Base-by-base conservation (phyloP, 1,140 invertebrate genomes). In the Apocrypta bakeri region DNA sequence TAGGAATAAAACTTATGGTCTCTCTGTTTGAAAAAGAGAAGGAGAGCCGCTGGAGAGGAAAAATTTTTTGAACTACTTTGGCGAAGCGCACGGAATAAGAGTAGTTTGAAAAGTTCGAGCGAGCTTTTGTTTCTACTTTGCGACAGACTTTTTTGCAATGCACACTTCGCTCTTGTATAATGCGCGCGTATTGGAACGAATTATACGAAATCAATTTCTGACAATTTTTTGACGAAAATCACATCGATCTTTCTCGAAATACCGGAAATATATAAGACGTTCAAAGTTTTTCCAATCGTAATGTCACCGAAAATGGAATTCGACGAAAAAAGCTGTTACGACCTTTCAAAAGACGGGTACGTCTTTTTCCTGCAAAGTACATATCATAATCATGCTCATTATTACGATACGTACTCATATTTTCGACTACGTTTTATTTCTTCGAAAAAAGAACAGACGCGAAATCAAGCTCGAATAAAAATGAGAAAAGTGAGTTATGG, bases 401-500 rank as follows among this genome's bases (percentile, higher is more conserved):
- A 17, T 21, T 4, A 37, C 48, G 48, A 3, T 56, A n/a, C n/a
- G n/a, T n/a, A n/a, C n/a, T n/a, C n/a, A n/a, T 56, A 56, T 56
- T n/a, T 56, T 56, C 12, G 12, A 17, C 33, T 2, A 37, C 9
- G 33, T 21, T 56, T 48, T 48, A 17, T 17, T 48, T 17, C 17
- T 17, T 56, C 4, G 1, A 1, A 42, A 61, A 75, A 75, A 75
- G n/a, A 56, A 61, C 31, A 66, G 0, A 66, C 21, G 0, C 11
- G 27, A 27, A 68, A 21, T 68, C 31, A 24, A 40, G 63, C 24
- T 68, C 33, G 31, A 40, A 12, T 9, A 9, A 68, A 69, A 69
- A 42, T 69, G 76, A 42, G 66, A 79, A 79, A 79, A 79, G 42
- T 56, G 75, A 78, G 63, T 68, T 78, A 69, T 71, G 75, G 27